Evolutionary conservation across 2,113 vertebrate species (phyloP).

Genomic region (Apistogramma diplotaenia): DNA sequence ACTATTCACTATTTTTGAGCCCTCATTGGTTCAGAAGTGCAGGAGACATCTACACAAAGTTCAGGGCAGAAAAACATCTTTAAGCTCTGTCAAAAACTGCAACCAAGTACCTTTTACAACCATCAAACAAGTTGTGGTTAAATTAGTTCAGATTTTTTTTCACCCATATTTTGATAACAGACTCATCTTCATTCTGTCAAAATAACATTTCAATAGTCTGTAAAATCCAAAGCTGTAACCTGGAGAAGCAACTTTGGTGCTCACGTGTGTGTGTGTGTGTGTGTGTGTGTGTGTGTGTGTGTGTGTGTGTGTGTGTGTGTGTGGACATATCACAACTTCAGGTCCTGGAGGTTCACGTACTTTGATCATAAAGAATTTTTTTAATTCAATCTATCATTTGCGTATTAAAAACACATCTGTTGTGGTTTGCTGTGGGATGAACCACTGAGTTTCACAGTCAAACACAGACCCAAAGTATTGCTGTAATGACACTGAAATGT

Average conservation of each 20-base stretch:
- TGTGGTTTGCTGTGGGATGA: background rate
- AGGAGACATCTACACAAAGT: background rate
- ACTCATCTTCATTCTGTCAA: background rate
- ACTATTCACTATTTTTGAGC: background rate
- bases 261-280: background rate
- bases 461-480: background rate
- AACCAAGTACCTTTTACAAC: background rate
- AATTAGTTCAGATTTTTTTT: background rate
- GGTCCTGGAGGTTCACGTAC: background rate
- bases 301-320: fast-evolving
- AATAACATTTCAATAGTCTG: background rate
- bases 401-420: background rate
- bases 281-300: fast-evolving
- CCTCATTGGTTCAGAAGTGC: background rate
- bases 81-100: background rate
- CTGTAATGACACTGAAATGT: background rate
- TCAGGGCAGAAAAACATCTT: background rate
- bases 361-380: background rate
- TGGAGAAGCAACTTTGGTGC: background rate
- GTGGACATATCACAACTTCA: background rate
- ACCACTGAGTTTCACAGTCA: background rate
- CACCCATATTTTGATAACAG: background rate
- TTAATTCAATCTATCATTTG: background rate
- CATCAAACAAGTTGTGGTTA: background rate
- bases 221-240: background rate